Conservation (phyloP, 2,113 vertebrate species). For the Pituophis catenifer region DNA sequence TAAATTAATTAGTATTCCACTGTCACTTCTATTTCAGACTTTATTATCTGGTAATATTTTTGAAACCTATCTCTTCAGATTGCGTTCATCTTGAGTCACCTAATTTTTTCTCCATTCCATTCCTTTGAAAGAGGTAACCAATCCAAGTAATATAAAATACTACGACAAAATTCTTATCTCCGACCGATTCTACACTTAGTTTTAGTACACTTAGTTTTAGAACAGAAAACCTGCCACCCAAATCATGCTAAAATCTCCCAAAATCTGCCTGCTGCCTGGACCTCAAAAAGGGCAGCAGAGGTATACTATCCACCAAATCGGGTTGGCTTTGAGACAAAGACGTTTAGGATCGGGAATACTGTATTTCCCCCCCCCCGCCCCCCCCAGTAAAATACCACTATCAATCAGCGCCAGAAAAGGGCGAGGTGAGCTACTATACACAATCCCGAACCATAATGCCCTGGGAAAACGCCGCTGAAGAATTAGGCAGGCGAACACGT, state of each 20-base stretch:
- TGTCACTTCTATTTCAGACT: not conserved
- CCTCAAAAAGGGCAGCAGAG: not conserved
- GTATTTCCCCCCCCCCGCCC: not conserved
- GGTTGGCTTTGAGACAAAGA: not conserved
- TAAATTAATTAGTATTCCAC: not conserved
- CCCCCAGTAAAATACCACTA: too few relatives aligned
- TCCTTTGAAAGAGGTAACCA: not conserved
- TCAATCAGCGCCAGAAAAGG: not conserved
- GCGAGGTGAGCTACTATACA: not conserved
- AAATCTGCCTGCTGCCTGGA: not conserved
- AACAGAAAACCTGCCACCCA: not conserved
- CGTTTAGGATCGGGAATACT: too few relatives aligned
- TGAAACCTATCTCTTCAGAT: not conserved
- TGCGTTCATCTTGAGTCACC: too few relatives aligned
- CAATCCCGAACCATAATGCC: not conserved
- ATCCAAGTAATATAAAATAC: not conserved
- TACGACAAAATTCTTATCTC: not conserved
- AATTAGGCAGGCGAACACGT: constrained; percentile 48
- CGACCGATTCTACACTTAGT: not conserved
- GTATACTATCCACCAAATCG: not conserved
- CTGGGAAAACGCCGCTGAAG: constrained; percentile 6
- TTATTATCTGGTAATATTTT: not conserved
- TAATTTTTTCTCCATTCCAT: not conserved
- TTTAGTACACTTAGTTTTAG: not conserved
- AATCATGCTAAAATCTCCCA: too few relatives aligned